A percentile compares a stretch with the other conserved stretches of the same genome.
phyloP scores from a whole-genome alignment of 2,888 invertebrate species.

The Drosophila monieri region DNA sequence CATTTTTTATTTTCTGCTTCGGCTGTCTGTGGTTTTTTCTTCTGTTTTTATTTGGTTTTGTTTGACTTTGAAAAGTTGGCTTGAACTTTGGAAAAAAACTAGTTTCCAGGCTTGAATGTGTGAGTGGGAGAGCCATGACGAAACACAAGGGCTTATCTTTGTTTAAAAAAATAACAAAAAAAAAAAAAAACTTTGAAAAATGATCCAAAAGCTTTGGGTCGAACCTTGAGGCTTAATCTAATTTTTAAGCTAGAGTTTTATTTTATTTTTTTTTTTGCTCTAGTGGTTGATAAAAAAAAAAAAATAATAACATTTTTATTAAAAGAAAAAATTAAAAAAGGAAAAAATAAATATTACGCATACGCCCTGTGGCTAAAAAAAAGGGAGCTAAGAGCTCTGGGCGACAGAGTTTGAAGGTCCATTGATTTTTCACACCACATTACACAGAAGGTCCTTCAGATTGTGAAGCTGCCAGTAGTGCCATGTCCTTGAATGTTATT shows the following conservation, averaged over 20 bases:
- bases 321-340: neutral
- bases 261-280: neutral
- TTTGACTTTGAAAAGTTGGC: conserved; percentile 28
- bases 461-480: conserved; percentile 32
- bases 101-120: conserved; percentile 10
- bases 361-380: conserved; percentile 7
- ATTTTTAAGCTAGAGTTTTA: neutral
- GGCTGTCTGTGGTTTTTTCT: neutral
- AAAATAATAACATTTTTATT: neutral
- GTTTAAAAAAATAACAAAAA: conserved; percentile 1
- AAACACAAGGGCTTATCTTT: conserved; percentile 7
- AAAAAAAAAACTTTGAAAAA: neutral
- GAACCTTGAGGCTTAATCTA: neutral
- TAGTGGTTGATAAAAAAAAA: no score
- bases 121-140: conserved; percentile 36
- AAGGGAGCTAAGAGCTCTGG: neutral
- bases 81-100: conserved; percentile 31
- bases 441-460: conserved; percentile 36
- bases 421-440: conserved; percentile 67
- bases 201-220: neutral
- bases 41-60: conserved; percentile 5
- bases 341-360: conserved; percentile 11
- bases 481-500: conserved; percentile 69
- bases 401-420: conserved; percentile 25
- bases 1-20: neutral